phyloP scores from a whole-genome alignment of 2,113 vertebrate species.

The Beaufortia kweichowensis region DNA sequence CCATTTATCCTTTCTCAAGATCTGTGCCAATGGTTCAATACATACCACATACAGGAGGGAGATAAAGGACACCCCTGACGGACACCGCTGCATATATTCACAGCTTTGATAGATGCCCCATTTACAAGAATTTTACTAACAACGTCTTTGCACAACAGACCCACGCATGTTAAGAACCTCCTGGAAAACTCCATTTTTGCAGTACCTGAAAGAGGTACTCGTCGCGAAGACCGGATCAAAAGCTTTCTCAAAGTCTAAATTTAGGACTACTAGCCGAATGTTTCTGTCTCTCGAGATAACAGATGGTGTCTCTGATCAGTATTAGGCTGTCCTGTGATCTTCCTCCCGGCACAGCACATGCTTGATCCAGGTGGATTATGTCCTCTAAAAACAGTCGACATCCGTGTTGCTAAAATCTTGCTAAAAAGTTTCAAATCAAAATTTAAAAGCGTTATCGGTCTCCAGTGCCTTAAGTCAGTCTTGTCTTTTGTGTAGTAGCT shows the following conservation, averaged over 20 bases:
- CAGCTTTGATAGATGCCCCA: constrained; percentile 24
- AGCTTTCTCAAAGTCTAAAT: too few relatives aligned
- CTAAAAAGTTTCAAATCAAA: constrained; percentile 43
- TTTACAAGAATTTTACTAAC: constrained; percentile 6
- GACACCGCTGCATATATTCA: too few relatives aligned
- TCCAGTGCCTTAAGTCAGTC: constrained; percentile 27
- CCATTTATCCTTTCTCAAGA: constrained; percentile 43
- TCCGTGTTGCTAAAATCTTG: neutral
- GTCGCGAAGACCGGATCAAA: neutral
- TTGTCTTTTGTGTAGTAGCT: constrained; percentile 1
- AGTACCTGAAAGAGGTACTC: neutral
- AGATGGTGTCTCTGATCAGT: too few relatives aligned
- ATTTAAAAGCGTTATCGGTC: constrained; percentile 43
- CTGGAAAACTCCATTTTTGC: neutral
- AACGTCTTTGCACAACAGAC: constrained; percentile 2
- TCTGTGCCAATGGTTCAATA: constrained; percentile 33
- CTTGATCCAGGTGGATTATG: too few relatives aligned
- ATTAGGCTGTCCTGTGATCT: too few relatives aligned
- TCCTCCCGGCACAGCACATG: too few relatives aligned
- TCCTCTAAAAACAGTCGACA: constrained; percentile 42
- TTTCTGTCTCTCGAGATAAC: too few relatives aligned
- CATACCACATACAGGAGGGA: constrained; percentile 7
- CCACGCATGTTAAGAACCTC: constrained; percentile 25
- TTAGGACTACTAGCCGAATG: too few relatives aligned
- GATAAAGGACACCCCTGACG: constrained; percentile 31